Evolutionary conservation across 2,797 vertebrate species (phyloP), one percentile per base, ranked within the genome.

Genomic region (Argya squamiceps): DNA sequence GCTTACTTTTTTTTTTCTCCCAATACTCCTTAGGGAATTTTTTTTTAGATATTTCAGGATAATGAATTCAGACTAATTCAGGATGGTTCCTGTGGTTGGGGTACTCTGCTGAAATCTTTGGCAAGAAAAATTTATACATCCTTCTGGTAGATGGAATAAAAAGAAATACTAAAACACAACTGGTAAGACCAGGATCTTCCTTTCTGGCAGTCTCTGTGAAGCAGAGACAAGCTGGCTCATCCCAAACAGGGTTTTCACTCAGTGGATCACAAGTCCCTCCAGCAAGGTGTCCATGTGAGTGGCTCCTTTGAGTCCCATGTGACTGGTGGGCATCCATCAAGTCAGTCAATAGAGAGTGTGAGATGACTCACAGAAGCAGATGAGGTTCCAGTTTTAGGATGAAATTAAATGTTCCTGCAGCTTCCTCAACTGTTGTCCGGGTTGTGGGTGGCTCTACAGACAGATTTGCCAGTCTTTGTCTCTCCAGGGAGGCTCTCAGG

Each of bases 241-340:
- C 5, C 15, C 36, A 27, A 27, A 12, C 2, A 6, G 11, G 4
- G 15, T 11, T 88, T 81, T 55, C 41, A n/a, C 5, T 46, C 44
- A 44, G 12, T n/a, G 41, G 29, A 26, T 49, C 39, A 4, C 6
- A 18, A 32, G 4, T 26, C n/a, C n/a, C 37, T 84, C 34, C 21
- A 62, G 7, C 1, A 0, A 43, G 5, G 9, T n/a, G n/a, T 46
- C 52, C 0, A 0, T 59, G 30, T 19, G 22, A 77, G 39, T 3
- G 10, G 5, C 20, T 47, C 16, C 17, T 64, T 55, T 49, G 26
- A 52, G 18, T 52, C 68, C 36, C 11, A 0, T 9, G 4, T 16
- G 15, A 10, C 17, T 39, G 50, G 22, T 30, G 23, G 20, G 24
- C 11, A 49, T 47, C n/a, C 20, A 9, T 39, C 22, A 22, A 20